Conservation (phyloP, 2,797 vertebrate genomes). For the Oreochromis grahami region DNA sequence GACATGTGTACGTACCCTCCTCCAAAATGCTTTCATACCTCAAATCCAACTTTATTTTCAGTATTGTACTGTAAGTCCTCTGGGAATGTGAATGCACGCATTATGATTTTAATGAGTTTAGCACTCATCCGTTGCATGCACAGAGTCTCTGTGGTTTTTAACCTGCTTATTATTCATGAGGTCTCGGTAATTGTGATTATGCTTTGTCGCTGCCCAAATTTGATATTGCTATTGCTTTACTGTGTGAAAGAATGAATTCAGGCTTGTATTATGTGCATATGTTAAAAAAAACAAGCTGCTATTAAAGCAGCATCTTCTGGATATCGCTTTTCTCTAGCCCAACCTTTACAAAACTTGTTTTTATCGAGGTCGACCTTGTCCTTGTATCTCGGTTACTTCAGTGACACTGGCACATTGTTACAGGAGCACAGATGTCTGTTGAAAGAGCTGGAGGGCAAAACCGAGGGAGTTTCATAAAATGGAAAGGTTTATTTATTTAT, state of each 20-base stretch:
- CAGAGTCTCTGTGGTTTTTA: conserved; percentile 26
- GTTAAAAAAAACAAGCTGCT: background rate
- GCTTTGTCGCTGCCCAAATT: conserved; percentile 41
- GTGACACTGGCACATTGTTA: conserved; percentile 33
- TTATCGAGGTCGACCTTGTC: conserved; percentile 38
- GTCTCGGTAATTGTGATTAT: conserved; percentile 48
- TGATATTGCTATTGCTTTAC: conserved; percentile 13
- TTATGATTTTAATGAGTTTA: conserved; percentile 71
- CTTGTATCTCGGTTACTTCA: conserved; percentile 31
- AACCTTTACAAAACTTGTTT: conserved; percentile 6
- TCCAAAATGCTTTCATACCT: background rate
- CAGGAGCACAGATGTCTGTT: conserved; percentile 47
- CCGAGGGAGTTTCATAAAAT: conserved; percentile 12
- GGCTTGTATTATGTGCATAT: background rate
- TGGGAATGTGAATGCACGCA: conserved; percentile 41
- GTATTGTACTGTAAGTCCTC: conserved; percentile 16
- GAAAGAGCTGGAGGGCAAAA: conserved; percentile 26
- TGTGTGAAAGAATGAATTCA: conserved; percentile 10
- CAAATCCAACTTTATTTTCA: conserved; percentile 14
- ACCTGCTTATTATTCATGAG: conserved; percentile 72
- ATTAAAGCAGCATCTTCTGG: background rate
- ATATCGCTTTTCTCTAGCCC: background rate
- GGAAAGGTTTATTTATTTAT: conserved; percentile 44
- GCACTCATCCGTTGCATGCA: conserved; percentile 58
- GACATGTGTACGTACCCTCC: background rate